Evolutionary conservation across 1,140 invertebrate genomes (phyloP).

Genomic region (Chironomus tepperi): DNA sequence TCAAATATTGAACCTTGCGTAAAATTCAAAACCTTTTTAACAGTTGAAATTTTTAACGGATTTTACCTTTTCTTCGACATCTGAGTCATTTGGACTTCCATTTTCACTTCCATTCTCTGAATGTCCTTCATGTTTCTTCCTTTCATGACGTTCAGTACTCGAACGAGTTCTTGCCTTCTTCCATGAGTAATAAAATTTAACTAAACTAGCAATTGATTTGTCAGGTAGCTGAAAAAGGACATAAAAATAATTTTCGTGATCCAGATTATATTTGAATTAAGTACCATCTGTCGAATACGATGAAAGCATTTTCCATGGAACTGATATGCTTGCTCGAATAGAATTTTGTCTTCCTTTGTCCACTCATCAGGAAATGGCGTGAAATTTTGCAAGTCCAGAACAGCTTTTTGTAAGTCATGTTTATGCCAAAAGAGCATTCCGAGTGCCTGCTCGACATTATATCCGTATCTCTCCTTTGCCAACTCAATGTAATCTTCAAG

Average conservation of each 20-base stretch:
- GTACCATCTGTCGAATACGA: slow-evolving; percentile 93
- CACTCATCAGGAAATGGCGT: slow-evolving; percentile 97
- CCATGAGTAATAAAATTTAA: slow-evolving; percentile 98
- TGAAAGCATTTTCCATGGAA: slow-evolving; percentile 98
- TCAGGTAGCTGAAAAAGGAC: slow-evolving; percentile 70
- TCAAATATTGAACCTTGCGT: too few relatives aligned
- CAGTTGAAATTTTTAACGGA: not conserved
- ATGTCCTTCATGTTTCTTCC: slow-evolving; percentile 53
- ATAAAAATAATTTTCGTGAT: slow-evolving; percentile 20
- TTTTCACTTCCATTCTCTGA: slow-evolving; percentile 65
- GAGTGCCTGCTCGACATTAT: slow-evolving; percentile 93
- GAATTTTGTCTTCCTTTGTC: slow-evolving; percentile 95
- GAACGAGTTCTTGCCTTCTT: slow-evolving; percentile 88
- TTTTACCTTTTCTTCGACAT: slow-evolving; percentile 81
- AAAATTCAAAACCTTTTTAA: not conserved
- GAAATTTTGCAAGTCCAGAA: slow-evolving; percentile 90
- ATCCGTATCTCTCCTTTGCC: slow-evolving; percentile 97
- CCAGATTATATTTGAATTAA: slow-evolving; percentile 26
- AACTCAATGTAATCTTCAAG: slow-evolving; percentile 90
- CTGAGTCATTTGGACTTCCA: slow-evolving; percentile 77
- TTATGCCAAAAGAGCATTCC: slow-evolving; percentile 99
- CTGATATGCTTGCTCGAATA: slow-evolving; percentile 97
- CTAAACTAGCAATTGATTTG: slow-evolving; percentile 90
- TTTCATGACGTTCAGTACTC: slow-evolving; percentile 73
- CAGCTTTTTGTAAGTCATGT: slow-evolving; percentile 86